Percentiles rank a stretch among this genome's conserved stretches.
These are phyloP conservation scores for Cuniculus paca DNA, from an alignment of 2,797 vertebrate genomes.

Conservation along the genomic window DNA sequence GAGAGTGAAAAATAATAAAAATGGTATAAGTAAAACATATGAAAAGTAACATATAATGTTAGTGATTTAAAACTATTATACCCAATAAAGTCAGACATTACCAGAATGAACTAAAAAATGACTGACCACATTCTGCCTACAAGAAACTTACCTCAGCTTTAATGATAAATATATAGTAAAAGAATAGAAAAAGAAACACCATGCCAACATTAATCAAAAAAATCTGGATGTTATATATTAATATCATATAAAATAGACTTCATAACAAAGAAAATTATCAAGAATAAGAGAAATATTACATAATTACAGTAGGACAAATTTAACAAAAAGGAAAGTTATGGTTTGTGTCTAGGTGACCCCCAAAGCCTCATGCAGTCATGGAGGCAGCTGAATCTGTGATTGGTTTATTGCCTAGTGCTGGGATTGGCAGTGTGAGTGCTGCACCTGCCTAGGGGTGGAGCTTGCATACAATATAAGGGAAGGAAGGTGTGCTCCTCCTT, in stretches of 20 bases:
- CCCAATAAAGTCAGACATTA: not conserved
- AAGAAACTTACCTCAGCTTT: not conserved
- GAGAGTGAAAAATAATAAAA: not conserved
- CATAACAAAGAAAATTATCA: not conserved
- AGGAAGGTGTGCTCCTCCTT: too few relatives aligned
- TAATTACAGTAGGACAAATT: not conserved
- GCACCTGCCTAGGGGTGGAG: too few relatives aligned
- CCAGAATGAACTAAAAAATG: not conserved
- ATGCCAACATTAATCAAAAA: not conserved
- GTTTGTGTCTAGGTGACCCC: too few relatives aligned
- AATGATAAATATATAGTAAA: not conserved
- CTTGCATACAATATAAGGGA: too few relatives aligned
- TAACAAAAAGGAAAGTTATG: too few relatives aligned
- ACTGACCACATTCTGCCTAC: not conserved
- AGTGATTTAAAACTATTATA: not conserved
- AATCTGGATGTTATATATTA: not conserved
- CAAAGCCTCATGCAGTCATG: too few relatives aligned
- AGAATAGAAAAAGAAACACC: not conserved
- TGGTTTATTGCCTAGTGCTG: too few relatives aligned
- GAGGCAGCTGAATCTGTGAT: too few relatives aligned
- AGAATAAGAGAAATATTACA: not conserved
- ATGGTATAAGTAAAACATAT: not conserved
- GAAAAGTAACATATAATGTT: not conserved
- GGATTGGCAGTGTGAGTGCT: too few relatives aligned
- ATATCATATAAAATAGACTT: not conserved